These are phyloP conservation scores for Drosophila kambysellisi DNA, from an alignment of 2,888 invertebrate species.

Conservation along the genomic window DNA sequence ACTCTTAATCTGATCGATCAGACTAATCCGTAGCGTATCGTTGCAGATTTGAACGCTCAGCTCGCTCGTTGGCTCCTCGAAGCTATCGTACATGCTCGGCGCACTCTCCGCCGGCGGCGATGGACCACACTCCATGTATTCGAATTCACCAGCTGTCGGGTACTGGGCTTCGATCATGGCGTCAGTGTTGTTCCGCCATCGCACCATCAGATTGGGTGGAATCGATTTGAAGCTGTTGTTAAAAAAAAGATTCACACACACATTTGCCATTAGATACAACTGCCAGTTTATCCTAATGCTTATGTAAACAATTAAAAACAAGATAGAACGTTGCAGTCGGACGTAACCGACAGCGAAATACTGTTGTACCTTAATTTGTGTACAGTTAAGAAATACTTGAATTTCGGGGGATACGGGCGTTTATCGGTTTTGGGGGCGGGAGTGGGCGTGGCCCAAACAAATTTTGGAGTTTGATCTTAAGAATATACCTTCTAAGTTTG, in stretches of 20 bases:
- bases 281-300: background rate
- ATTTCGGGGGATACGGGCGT: no score
- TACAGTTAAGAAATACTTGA: no score
- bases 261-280: background rate
- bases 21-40: constrained; percentile 90
- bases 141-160: constrained; percentile 88
- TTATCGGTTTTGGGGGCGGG: no score
- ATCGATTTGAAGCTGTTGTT: constrained; percentile 85
- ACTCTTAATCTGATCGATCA: constrained; percentile 91
- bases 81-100: constrained; percentile 92
- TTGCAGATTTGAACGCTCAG: constrained; percentile 90
- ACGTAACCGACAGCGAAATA: no score
- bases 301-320: background rate
- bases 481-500: no score
- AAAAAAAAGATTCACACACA: background rate
- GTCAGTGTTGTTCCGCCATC: constrained; percentile 87
- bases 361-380: no score
- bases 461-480: no score
- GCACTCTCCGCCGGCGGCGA: constrained; percentile 93
- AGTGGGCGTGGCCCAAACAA: no score
- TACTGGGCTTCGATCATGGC: constrained; percentile 89
- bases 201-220: constrained; percentile 86
- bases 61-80: constrained; percentile 90
- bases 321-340: no score
- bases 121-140: constrained; percentile 92